These are phyloP conservation scores for Callionymus lyra DNA, from an alignment of 2,113 vertebrate genomes.

Conservation along the genomic window DNA sequence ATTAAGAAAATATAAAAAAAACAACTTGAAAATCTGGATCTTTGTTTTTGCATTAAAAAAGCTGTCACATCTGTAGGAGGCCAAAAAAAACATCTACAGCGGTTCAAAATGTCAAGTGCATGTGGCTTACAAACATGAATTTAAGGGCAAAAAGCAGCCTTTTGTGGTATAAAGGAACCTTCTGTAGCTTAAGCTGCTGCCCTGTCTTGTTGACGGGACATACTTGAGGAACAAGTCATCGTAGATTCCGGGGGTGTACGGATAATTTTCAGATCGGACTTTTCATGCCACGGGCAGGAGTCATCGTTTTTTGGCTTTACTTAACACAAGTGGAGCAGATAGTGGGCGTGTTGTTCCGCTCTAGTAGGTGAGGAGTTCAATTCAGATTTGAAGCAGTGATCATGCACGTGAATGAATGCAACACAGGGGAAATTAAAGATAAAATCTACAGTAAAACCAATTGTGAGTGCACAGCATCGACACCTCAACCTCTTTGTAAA, in stretches of 20 bases:
- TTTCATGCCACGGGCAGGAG: conserved; percentile 41
- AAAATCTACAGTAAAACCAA: too few species aligned
- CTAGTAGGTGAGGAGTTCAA: conserved; percentile 3
- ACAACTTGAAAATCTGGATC: too few species aligned
- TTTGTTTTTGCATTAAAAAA: too few species aligned
- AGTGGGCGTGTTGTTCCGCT: conserved; percentile 1
- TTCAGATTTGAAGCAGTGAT: too few species aligned
- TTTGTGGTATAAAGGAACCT: conserved; percentile 46
- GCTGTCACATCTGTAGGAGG: too few species aligned
- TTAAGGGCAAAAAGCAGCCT: conserved; percentile 31
- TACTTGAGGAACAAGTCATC: conserved; percentile 55
- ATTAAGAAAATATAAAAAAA: too few species aligned
- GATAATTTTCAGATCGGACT: conserved; percentile 31
- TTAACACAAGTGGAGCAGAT: conserved; percentile 4
- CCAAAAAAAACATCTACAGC: too few species aligned
- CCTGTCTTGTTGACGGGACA: conserved; percentile 47
- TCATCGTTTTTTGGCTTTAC: conserved; percentile 44
- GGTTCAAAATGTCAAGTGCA: too few species aligned
- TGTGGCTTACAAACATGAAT: conserved; percentile 24
- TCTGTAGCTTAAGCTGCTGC: conserved; percentile 45
- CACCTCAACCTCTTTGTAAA: too few species aligned
- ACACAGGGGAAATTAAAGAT: too few species aligned
- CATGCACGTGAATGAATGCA: too few species aligned
- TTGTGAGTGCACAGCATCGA: too few species aligned
- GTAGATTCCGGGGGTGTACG: conserved; percentile 20